Base-by-base conservation (phyloP, 2,888 invertebrate species). In the Callyntrura guangdongensis region DNA sequence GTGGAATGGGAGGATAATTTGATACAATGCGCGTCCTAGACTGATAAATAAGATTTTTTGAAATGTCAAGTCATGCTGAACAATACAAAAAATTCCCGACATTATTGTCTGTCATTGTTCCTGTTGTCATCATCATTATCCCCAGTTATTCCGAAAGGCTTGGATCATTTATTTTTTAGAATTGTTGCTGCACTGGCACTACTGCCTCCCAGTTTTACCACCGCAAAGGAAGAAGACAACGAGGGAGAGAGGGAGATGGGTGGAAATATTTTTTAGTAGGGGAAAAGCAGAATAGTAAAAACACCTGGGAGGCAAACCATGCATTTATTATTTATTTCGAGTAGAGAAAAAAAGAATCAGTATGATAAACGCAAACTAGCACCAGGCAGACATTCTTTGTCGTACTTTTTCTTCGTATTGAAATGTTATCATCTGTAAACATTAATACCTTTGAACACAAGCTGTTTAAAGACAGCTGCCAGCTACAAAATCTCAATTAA, bases 41-140 rank as follows among this genome's bases (percentile, higher is more conserved):
- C 59, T 27, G 61, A 61, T 61, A 45, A 61, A 61, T 61, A 45
- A 61, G 61, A 72, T 67, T 49, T 49, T 49, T 53, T 49, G 25
- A 89, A 89, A 90, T 85, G 89, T 90, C 85, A 90, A 90, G 85
- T 90, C 89, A 90, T 90, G 69, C 81, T 79, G 79, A 87, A 85
- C 85, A 72, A 72, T 27, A 61, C 36, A 14, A 61, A 83, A 85
- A 45, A 20, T 47, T 69, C 8, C 9, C 47, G 45, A 47, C 6
- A 47, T 20, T 72, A 72, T 47, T 72, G 47, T 45, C 47, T 72
- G 72, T 72, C 72, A 72, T 72, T 72, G 72, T 72, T 72, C 72
- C 47, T 72, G 45, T 72, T 72, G 72, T 72, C 72, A 47, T 6
- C 12, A 36, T 72, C 72, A 47, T 47, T 45, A 17, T 72, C 11